A percentile compares a stretch with the other conserved stretches of the same genome.
phyloP scores from a whole-genome alignment of 2,113 vertebrate genomes.

The Megaceryle torquata region DNA sequence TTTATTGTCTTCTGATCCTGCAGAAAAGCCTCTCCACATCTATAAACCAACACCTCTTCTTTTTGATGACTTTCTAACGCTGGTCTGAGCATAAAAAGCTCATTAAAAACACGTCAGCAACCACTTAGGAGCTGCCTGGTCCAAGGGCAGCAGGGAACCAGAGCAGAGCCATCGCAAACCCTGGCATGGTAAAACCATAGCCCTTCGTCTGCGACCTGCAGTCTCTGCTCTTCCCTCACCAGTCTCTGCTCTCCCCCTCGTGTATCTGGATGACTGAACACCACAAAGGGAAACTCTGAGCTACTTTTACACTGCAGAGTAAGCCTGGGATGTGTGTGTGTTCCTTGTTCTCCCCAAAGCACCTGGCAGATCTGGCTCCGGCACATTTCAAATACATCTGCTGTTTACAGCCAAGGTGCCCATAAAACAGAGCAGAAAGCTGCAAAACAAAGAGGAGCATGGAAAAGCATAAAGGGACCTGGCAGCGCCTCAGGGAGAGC shows the following conservation, averaged over 20 bases:
- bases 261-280: not conserved
- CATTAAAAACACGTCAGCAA: accelerated
- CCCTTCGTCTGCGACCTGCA: not conserved
- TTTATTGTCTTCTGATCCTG: not conserved
- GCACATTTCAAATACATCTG: not conserved
- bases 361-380: not conserved
- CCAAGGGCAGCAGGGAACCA: not conserved
- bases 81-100: not conserved
- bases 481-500: not conserved
- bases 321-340: accelerated
- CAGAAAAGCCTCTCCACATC: not conserved
- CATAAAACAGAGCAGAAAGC: not conserved
- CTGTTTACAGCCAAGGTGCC: not conserved
- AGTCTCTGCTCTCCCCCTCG: not conserved
- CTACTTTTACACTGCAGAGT: not conserved
- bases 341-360: not conserved
- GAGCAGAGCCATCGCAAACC: not conserved
- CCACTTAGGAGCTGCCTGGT: not conserved
- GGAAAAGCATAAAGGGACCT: not conserved
- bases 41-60: too few species aligned
- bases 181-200: accelerated
- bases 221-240: not conserved
- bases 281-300: not conserved
- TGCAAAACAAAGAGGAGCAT: not conserved
- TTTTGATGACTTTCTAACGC: not conserved